Evolutionary conservation across 2,113 vertebrate species (phyloP), one percentile per base, ranked within the genome.

Genomic region (Astatotilapia flaviijosephi): DNA sequence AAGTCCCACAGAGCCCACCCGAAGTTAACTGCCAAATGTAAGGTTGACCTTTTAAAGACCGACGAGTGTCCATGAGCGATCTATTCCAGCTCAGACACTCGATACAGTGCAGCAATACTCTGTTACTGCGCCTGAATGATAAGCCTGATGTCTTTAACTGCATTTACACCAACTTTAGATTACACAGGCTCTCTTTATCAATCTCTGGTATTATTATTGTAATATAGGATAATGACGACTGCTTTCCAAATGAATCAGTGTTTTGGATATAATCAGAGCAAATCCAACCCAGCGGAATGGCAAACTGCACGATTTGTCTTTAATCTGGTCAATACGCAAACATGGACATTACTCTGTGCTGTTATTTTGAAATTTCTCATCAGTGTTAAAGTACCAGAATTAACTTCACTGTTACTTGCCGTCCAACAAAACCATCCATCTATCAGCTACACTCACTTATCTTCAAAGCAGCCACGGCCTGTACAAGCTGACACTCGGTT

Each of bases 21-120:
- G 75, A 77, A n/a, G 45, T 77, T 6, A 82, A 42, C 19, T 2
- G 28, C 5, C 81, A 84, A 53, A 79, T 79, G 21, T 51, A 80
- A 88, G 17, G 14, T 19, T 10, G 14, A 58, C 11, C 62, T 49
- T 55, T 75, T 14, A 23, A 37, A 45, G 62, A 55, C 23, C 2
- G 11, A 73, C n/a, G n/a, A n/a, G 55, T 35, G 56, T 65, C 42
- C 56, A 60, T 10, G 55, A 60, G 26, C 26, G 17, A 42, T 33
- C 19, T 33, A 13, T 17, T 45, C 3, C 8, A 53, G 75, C 11
- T 53, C 17, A 53, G 17, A 79, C 42, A 12, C 14, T 28, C 4
- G 6, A 75, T 19, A 19, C 70, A 5, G 15, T 7, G 26, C 70
- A 75, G 42, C 23, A 11, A 75, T 17, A 75, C 40, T 4, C 21